A percentile compares a stretch with the other conserved stretches of the same genome.
Evolutionary conservation across 2,888 invertebrate species (phyloP).

Genomic region (Brassicogethes aeneus): DNA sequence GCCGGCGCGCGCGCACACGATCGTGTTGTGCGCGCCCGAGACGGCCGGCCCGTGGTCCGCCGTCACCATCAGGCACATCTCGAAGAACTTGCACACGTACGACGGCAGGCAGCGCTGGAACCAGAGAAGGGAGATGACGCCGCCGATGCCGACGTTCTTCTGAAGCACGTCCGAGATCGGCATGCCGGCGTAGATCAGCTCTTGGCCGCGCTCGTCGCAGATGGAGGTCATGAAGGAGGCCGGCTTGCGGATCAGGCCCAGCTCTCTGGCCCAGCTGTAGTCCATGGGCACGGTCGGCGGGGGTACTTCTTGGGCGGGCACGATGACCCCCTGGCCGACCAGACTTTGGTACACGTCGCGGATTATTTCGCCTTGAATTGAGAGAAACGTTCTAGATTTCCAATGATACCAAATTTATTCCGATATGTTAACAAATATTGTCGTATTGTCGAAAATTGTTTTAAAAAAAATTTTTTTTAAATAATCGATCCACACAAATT

Average conservation of each 20-base stretch:
- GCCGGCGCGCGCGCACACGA: constrained; percentile 96
- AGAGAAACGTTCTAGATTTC: constrained; percentile 25
- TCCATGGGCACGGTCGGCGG: constrained; percentile 99
- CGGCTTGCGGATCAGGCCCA: constrained; percentile 96
- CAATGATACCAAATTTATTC: neutral
- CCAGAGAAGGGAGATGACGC: constrained; percentile 95
- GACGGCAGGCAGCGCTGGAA: constrained; percentile 94
- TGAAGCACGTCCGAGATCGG: constrained; percentile 82
- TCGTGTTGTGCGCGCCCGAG: constrained; percentile 97
- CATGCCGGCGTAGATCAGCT: constrained; percentile 87
- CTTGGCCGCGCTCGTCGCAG: constrained; percentile 97
- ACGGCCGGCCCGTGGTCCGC: constrained; percentile 99
- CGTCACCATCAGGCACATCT: constrained; percentile 97
- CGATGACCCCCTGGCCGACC: constrained; percentile 73
- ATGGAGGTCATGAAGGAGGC: constrained; percentile 99
- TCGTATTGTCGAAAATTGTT: no score
- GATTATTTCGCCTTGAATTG: constrained; percentile 60
- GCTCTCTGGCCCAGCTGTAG: constrained; percentile 95
- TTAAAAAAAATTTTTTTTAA: no score
- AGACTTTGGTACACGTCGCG: constrained; percentile 64
- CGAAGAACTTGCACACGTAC: constrained; percentile 94
- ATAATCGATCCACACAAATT: no score
- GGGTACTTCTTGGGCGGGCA: constrained; percentile 83
- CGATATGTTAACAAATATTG: no score
- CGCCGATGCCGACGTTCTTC: constrained; percentile 93